Evolutionary conservation across 2,888 invertebrate genomes (phyloP).

Genomic region (Eristalis arbustorum): DNA sequence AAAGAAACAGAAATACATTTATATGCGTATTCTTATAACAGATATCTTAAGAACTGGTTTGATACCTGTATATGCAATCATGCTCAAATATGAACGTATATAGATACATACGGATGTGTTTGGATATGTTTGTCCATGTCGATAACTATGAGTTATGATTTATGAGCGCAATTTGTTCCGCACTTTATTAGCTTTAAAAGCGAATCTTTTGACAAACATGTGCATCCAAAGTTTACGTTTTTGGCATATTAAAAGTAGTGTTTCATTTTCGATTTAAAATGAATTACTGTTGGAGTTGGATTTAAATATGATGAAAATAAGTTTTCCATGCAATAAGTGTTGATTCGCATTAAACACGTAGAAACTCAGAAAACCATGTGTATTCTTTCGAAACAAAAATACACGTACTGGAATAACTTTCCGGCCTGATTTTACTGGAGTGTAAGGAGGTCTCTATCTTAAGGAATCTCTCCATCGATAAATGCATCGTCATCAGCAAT

Average conservation of each 20-base stretch:
- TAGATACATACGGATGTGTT: neutral
- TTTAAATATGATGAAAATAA: too few species aligned
- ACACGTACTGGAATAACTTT: neutral
- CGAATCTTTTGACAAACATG: neutral
- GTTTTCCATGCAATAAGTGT: too few species aligned
- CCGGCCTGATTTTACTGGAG: conserved; percentile 4
- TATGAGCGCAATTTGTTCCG: neutral
- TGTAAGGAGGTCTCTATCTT: neutral
- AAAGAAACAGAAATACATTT: neutral
- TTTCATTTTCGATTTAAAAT: neutral
- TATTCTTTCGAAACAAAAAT: neutral
- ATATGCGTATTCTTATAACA: neutral
- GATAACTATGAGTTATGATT: neutral
- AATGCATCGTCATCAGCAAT: conserved; percentile 66
- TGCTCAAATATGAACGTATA: neutral
- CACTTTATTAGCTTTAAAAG: neutral
- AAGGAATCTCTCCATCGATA: conserved; percentile 53
- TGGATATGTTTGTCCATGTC: conserved; percentile 7
- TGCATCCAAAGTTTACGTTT: neutral
- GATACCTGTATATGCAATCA: neutral
- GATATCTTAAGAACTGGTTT: conserved; percentile 4
- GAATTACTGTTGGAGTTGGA: neutral
- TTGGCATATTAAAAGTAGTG: neutral
- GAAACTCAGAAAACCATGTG: neutral
- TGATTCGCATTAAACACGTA: too few species aligned